These are phyloP conservation scores for Tenrec ecaudatus DNA, from an alignment of 2,113 vertebrate species.

Conservation along the genomic window DNA sequence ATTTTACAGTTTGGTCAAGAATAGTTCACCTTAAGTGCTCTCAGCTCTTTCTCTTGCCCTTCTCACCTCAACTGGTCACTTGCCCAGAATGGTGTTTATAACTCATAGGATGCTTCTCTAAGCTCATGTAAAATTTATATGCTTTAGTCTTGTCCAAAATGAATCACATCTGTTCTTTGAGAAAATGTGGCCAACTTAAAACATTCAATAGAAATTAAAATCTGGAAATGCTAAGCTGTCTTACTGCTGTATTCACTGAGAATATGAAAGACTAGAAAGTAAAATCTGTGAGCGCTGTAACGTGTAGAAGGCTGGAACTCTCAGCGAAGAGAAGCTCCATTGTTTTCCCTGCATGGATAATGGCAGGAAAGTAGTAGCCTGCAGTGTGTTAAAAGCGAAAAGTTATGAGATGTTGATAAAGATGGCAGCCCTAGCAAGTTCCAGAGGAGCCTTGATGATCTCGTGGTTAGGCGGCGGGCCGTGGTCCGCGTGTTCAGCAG, in stretches of 20 bases:
- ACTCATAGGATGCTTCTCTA: slow-evolving; percentile 41
- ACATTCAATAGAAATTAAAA: slow-evolving; percentile 55
- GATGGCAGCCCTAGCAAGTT: background rate
- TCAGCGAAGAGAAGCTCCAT: background rate
- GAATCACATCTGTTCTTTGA: slow-evolving; percentile 52
- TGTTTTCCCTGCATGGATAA: background rate
- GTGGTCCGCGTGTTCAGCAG: too few relatives aligned
- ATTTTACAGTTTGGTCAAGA: background rate
- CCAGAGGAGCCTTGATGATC: too few relatives aligned
- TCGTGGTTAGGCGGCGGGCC: too few relatives aligned
- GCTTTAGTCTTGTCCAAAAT: slow-evolving; percentile 47
- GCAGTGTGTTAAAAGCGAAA: background rate
- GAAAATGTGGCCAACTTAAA: slow-evolving; percentile 37
- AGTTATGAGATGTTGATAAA: background rate
- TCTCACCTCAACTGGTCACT: slow-evolving; percentile 25
- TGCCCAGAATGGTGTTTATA: slow-evolving; percentile 42
- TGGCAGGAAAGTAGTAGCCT: background rate
- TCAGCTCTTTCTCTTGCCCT: slow-evolving; percentile 24
- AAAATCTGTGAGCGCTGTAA: background rate
- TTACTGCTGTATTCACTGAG: background rate
- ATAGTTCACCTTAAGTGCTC: background rate
- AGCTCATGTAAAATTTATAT: slow-evolving; percentile 61
- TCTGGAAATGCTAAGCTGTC: background rate
- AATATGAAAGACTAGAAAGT: background rate
- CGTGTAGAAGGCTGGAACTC: background rate